Evolutionary conservation across 2,113 vertebrate genomes (phyloP), one percentile per base, ranked within the genome.

Genomic region (Jacana jacana): DNA sequence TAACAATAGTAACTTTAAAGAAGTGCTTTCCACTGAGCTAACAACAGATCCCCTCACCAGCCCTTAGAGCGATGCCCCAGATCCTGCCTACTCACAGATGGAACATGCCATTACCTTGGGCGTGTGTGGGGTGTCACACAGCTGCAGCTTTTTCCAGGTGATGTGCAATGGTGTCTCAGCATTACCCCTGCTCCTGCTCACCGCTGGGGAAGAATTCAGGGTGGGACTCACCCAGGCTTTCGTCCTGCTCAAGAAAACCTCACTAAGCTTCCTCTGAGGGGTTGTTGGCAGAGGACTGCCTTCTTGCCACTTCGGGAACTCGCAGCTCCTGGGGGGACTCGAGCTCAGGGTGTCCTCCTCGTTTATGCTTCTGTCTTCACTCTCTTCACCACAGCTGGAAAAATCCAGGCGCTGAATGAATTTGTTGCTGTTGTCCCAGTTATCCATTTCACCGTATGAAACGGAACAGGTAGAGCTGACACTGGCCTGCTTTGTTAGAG

Each of bases 331-430:
- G 17, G 78, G 10, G 10, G 96, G 91, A 72, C 86, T 89, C 1
- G 42, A 72, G 69, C 14, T 64, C 22, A 14, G 42, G 25, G 68
- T 16, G 2, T 70, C 95, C 14, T 96, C 88, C 61, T 93, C 51
- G 3, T 24, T 20, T 17, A 96, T 72, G 44, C 97, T 97, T 46
- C 95, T 96, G 7, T 92, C 84, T 68, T 94, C 98, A 23, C 86
- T 97, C 7, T 99, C 98, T 78, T 99, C 98, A 13, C 98, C 99
- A 81, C 98, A 98, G 48, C 96, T 98, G 28, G 98, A 98, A 81
- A 99, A 99, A 88, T 98, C 98, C 82, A 99, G 94, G 80, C 90
- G 97, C 98, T 99, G 98, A 89, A 96, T 93, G 16, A 98, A 94
- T 7, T 97, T 97, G 1, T 97, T 92, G 1, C 72, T 88, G 85